phyloP scores from a whole-genome alignment of 2,888 invertebrate genomes.

The Ceratothoa steindachneri region DNA sequence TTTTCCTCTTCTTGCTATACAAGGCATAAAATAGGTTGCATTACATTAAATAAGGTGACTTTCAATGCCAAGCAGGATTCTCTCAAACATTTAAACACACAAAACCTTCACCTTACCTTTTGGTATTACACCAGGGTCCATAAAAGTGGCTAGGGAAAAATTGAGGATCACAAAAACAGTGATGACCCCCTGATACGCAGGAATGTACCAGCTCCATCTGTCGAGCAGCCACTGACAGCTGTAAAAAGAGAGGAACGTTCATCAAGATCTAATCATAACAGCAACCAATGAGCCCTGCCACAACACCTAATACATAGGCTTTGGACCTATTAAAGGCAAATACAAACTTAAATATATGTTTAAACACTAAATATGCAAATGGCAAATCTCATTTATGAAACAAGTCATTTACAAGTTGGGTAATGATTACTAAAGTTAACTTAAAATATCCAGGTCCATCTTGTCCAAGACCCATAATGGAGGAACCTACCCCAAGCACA shows the following conservation, averaged over 20 bases:
- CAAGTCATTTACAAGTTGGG: no score
- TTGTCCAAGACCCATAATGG: no score
- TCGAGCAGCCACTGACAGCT: slow-evolving; percentile 86
- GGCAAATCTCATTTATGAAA: no score
- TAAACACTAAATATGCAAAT: background rate
- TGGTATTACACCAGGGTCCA: slow-evolving; percentile 98
- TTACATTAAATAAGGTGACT: no score
- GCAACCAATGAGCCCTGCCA: background rate
- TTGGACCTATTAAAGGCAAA: background rate
- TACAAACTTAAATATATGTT: background rate
- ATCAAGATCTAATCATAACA: slow-evolving; percentile 25
- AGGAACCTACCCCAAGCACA: no score
- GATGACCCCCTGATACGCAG: slow-evolving; percentile 86
- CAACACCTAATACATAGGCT: background rate
- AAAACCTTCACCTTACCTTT: no score
- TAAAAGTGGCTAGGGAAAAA: slow-evolving; percentile 97
- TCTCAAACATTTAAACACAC: slow-evolving; percentile 17
- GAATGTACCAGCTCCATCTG: slow-evolving; percentile 64
- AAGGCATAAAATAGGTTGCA: no score
- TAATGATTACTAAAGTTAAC: no score
- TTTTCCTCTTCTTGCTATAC: no score
- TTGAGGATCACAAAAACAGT: slow-evolving; percentile 97
- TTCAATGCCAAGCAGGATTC: slow-evolving; percentile 1
- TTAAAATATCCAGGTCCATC: no score
- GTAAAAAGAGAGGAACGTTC: no score